Percentiles rank a stretch among this genome's conserved stretches.
These are phyloP conservation scores for Gryllus longicercus DNA, from an alignment of 2,888 invertebrate genomes.

Conservation along the genomic window DNA sequence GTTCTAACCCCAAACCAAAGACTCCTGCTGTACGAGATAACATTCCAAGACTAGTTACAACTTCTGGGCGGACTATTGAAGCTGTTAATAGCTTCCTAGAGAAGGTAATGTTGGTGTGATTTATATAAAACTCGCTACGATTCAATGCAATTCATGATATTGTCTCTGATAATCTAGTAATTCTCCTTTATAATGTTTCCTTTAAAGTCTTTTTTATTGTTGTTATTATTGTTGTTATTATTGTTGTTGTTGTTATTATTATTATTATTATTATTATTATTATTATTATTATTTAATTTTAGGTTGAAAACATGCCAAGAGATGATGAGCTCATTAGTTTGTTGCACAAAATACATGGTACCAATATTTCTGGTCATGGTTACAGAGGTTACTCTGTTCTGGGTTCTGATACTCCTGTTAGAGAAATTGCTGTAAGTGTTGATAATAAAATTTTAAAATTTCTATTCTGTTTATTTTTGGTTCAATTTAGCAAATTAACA, in stretches of 20 bases:
- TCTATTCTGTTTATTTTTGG: background rate
- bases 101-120: conserved; percentile 47
- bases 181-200: too few relatives aligned
- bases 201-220: too few relatives aligned
- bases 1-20: conserved; percentile 71
- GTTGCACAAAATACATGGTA: conserved; percentile 69
- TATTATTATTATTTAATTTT: conserved; percentile 26
- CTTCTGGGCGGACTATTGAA: conserved; percentile 82
- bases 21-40: conserved; percentile 54
- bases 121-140: background rate
- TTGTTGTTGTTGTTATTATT: too few relatives aligned
- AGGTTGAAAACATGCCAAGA: conserved; percentile 52
- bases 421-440: conserved; percentile 52
- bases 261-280: too few relatives aligned
- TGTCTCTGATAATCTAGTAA: too few relatives aligned
- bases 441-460: conserved; percentile 23
- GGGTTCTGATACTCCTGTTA: conserved; percentile 51
- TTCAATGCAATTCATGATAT: too few relatives aligned
- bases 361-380: conserved; percentile 69
- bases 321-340: conserved; percentile 75
- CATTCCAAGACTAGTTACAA: conserved; percentile 66
- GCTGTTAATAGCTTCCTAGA: conserved; percentile 67
- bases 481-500: conserved; percentile 31
- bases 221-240: too few relatives aligned
- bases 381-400: conserved; percentile 80